Percentiles rank a stretch among this genome's conserved stretches.
Evolutionary conservation across 2,113 vertebrate species (phyloP).

Genomic region (Felis chaus): DNA sequence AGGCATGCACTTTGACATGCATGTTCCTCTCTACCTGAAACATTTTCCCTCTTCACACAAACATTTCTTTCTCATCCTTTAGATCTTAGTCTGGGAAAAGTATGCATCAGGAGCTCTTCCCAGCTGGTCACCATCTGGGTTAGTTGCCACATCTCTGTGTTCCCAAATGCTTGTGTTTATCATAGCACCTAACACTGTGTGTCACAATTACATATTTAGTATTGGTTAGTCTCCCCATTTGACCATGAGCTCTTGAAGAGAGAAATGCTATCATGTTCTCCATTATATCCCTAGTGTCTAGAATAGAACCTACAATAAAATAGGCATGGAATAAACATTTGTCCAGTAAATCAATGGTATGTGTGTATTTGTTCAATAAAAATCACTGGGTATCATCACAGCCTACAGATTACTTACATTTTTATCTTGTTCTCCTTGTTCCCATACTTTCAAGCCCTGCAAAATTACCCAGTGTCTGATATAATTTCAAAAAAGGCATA

Average conservation of each 20-base stretch:
- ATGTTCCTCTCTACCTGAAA: background rate
- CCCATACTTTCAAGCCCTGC: background rate
- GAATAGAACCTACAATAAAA: background rate
- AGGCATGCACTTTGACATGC: too few species aligned
- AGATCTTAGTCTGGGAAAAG: background rate
- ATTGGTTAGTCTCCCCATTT: background rate
- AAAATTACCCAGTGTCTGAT: background rate
- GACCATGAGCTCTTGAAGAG: background rate
- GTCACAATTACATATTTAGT: background rate
- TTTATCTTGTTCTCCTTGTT: background rate
- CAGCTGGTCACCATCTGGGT: background rate
- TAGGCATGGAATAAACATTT: background rate
- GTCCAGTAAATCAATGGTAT: background rate
- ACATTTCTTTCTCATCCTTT: background rate
- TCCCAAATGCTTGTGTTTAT: background rate
- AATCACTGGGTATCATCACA: background rate
- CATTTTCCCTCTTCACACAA: background rate
- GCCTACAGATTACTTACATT: background rate
- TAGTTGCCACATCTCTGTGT: background rate
- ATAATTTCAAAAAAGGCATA: conserved; percentile 25
- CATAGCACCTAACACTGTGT: background rate
- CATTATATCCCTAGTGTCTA: background rate
- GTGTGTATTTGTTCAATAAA: background rate
- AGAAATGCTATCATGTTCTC: background rate
- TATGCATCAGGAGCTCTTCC: background rate